Evolutionary conservation across 2,797 vertebrate species (phyloP), one percentile per base, ranked within the genome.

Genomic region (Urosaurus nigricauda): DNA sequence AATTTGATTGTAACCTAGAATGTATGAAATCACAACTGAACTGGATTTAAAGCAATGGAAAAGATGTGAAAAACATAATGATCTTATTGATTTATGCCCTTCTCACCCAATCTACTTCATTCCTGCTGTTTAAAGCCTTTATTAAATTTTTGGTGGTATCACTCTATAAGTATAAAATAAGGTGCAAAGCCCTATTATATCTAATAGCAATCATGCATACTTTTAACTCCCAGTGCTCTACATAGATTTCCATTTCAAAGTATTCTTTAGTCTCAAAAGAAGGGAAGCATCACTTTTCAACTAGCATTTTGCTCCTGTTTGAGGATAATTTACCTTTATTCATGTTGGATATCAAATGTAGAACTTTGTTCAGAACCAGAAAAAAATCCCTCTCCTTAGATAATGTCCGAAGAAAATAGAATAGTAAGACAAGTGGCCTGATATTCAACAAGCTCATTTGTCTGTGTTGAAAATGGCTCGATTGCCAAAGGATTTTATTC

Each of bases 201-300:
- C 81, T 87, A 87, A 83, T 81, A 83, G 82, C 60, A 86, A 32
- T 17, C 70, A 86, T 73, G 29, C 79, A 14, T 83, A 32, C 35
- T n/a, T 89, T 81, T 63, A 79, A 65, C 4, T 89, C 32, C n/a
- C 40, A 56, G 68, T 80, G 3, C 16, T 77, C 78, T 53, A 82
- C 17, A 26, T 0, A 73, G 79, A 90, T 80, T 88, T 92, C 78
- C 9, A 79, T 91, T 92, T 86, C 51, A 87, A 83, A 87, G 29
- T 56, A 43, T 6, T 71, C 78, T 73, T 90, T 29, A 29, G 11
- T 83, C 90, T 90, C 32, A 32, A 86, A 75, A 92, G 26, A 77
- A 75, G 21, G 37, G 32, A 83, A 88, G 83, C 32, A 35, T 26
- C 40, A 74, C 68, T 87, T 90, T 71, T 80, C 88, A 89, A 16